Conservation (phyloP, 2,797 vertebrate species). For the Macrochelys suwanniensis region DNA sequence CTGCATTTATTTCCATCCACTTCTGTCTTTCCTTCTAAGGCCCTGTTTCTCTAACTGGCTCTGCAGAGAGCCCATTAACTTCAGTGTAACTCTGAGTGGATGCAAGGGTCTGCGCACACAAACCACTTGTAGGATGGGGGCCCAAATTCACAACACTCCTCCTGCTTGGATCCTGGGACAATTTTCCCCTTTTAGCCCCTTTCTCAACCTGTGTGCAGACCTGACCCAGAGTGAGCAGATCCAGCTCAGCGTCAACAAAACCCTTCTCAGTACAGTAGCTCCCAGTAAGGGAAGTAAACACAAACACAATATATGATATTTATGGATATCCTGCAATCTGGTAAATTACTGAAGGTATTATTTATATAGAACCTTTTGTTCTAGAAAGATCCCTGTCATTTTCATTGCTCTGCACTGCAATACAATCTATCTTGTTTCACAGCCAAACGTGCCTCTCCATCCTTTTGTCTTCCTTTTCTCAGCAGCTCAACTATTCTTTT, state of each 20-base stretch:
- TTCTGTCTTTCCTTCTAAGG: neutral
- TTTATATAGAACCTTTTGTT: constrained; percentile 57
- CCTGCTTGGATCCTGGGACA: neutral
- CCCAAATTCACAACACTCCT: neutral
- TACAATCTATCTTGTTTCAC: constrained; percentile 48
- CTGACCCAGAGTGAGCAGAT: neutral
- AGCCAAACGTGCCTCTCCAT: constrained; percentile 58
- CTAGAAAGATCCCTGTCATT: neutral
- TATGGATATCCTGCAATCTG: neutral
- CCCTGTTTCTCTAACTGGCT: neutral
- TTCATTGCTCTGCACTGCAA: neutral
- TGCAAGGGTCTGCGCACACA: neutral
- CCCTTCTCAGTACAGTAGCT: constrained; percentile 18
- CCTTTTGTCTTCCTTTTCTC: constrained; percentile 42
- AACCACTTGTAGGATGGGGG: neutral
- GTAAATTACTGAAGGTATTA: constrained; percentile 41
- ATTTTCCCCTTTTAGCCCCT: neutral
- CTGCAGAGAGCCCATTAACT: neutral
- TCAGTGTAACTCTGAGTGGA: rapidly evolving
- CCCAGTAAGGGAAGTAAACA: neutral
- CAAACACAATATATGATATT: neutral
- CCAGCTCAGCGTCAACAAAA: neutral
- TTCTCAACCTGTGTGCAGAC: neutral
- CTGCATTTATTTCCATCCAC: neutral
- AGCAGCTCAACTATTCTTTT: neutral